A percentile compares a stretch with the other conserved stretches of the same genome.
Evolutionary conservation across 2,888 invertebrate species (phyloP).

Genomic region (Allophyes oxyacanthae): DNA sequence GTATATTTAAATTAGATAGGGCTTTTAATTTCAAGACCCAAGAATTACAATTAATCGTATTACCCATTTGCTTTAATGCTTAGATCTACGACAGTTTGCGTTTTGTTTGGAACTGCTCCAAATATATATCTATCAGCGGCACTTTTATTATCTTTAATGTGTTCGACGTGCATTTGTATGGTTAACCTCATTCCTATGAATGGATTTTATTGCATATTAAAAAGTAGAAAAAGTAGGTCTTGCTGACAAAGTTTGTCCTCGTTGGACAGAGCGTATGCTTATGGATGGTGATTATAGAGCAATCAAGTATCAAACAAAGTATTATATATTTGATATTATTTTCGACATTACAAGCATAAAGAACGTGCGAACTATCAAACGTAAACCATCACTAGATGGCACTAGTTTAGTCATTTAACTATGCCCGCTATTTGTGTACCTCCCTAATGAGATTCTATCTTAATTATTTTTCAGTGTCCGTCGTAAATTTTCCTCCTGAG

Average conservation of each 20-base stretch:
- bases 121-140: slow-evolving; percentile 55
- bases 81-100: slow-evolving; percentile 55
- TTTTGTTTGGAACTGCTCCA: slow-evolving; percentile 65
- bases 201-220: slow-evolving; percentile 55
- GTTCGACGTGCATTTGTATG: slow-evolving; percentile 53
- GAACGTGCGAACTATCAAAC: slow-evolving; percentile 20
- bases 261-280: slow-evolving; percentile 2
- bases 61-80: slow-evolving; percentile 62
- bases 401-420: slow-evolving; percentile 36
- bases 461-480: slow-evolving; percentile 80
- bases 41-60: slow-evolving; percentile 65
- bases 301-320: slow-evolving; percentile 35
- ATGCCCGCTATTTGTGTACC: slow-evolving; percentile 51
- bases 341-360: slow-evolving; percentile 14
- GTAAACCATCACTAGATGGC: slow-evolving; percentile 14
- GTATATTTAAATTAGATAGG: slow-evolving; percentile 55
- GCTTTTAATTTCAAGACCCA: slow-evolving; percentile 60
- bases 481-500: slow-evolving; percentile 73
- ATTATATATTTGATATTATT: slow-evolving; percentile 36
- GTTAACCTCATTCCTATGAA: slow-evolving; percentile 34
- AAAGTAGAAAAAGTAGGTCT: slow-evolving; percentile 31
- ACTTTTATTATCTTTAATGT: slow-evolving; percentile 57
- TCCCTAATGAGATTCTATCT: slow-evolving; percentile 77
- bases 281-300: slow-evolving; percentile 19
- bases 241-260: slow-evolving; percentile 20